Conservation (phyloP, 2,797 vertebrate species). For the Pelodytes ibericus region DNA sequence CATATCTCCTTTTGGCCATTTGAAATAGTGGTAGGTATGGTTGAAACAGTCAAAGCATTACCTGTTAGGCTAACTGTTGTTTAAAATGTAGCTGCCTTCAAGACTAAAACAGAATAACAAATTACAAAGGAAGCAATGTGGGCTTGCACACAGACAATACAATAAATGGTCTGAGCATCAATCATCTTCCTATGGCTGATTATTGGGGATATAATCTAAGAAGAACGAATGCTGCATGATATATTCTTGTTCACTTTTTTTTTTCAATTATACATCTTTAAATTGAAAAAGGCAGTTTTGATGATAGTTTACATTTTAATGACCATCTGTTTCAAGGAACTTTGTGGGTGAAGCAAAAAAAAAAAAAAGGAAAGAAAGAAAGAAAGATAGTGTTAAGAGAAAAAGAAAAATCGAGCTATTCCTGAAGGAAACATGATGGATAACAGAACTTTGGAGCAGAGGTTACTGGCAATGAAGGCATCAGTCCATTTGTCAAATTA, state of each 20-base stretch:
- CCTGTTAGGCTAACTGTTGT: no score
- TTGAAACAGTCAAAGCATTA: no score
- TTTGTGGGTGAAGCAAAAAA: conserved; percentile 3
- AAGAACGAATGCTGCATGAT: not conserved
- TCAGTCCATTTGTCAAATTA: conserved; percentile 11
- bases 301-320: conserved; percentile 29
- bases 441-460: conserved; percentile 8
- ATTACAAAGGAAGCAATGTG: no score
- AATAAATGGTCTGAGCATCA: not conserved
- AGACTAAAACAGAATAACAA: no score
- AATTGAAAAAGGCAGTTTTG: conserved; percentile 12
- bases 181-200: not conserved
- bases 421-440: conserved; percentile 7
- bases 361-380: no score
- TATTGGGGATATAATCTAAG: not conserved
- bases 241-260: not conserved
- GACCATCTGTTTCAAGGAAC: conserved; percentile 32
- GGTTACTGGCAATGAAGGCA: not conserved
- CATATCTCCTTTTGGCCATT: no score
- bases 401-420: not conserved
- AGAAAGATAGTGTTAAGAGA: not conserved
- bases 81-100: no score
- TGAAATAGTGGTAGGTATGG: no score
- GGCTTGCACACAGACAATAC: no score
- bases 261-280: not conserved